These are phyloP conservation scores for Benitochromis conjunctus DNA, from an alignment of 2,113 vertebrate species.

Conservation along the genomic window DNA sequence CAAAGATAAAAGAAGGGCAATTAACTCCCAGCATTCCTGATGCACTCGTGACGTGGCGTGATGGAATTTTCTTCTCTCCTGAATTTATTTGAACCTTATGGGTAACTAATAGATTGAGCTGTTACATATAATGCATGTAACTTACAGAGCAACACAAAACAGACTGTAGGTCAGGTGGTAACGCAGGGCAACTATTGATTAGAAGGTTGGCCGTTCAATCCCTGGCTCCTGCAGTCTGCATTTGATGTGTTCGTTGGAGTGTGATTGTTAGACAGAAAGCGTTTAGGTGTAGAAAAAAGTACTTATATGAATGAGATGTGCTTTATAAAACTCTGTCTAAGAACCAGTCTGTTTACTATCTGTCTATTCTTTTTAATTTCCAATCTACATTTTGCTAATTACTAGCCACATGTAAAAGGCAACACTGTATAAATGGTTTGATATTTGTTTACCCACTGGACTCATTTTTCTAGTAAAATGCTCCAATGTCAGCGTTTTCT, in stretches of 20 bases:
- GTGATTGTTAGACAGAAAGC: neutral
- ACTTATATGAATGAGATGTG: neutral
- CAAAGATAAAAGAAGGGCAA: slow-evolving; percentile 34
- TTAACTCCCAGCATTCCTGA: slow-evolving; percentile 20
- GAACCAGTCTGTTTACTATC: neutral
- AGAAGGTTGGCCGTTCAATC: neutral
- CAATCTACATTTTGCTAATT: neutral
- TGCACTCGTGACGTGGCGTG: neutral
- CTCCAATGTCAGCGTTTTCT: neutral
- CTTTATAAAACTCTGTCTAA: neutral
- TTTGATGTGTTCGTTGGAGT: neutral
- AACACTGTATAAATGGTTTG: neutral
- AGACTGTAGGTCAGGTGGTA: neutral
- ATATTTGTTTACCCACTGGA: neutral
- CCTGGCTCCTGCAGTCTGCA: neutral
- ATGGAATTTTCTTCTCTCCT: neutral
- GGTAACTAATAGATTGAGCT: neutral
- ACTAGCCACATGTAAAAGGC: neutral
- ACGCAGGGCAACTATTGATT: neutral
- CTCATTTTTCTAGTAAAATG: neutral
- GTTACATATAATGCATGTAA: neutral
- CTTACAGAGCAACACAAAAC: neutral
- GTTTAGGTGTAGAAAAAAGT: neutral
- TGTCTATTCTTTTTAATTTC: neutral
- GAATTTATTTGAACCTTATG: neutral